phyloP scores from a whole-genome alignment of 2,888 invertebrate genomes.

The Scaptomyza tumidula region DNA sequence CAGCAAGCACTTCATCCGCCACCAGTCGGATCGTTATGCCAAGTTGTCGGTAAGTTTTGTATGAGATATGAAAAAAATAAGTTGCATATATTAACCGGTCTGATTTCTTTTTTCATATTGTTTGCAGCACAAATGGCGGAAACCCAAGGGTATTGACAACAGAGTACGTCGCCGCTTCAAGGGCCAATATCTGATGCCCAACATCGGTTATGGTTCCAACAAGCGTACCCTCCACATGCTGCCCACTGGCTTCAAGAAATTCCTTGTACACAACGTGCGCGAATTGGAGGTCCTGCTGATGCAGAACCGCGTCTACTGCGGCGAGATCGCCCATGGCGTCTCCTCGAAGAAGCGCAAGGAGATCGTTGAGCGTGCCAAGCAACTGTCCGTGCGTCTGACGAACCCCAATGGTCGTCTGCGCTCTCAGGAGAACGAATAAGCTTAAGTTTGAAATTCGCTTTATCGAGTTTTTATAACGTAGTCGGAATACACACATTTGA shows the following conservation, averaged over 20 bases:
- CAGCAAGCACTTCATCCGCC: conserved; percentile 98
- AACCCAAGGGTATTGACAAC: conserved; percentile 99
- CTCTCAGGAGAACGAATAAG: conserved; percentile 99
- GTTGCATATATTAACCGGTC: conserved; percentile 11
- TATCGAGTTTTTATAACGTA: conserved; percentile 69
- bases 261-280: conserved; percentile 94
- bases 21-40: conserved; percentile 99
- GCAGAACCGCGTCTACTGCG: conserved; percentile 99
- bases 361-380: conserved; percentile 98
- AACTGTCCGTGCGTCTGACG: conserved; percentile 96
- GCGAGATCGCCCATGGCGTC: conserved; percentile 98
- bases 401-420: conserved; percentile 98
- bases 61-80: conserved; percentile 4
- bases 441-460: conserved; percentile 70
- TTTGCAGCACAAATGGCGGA: conserved; percentile 96
- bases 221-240: conserved; percentile 98
- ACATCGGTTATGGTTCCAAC: conserved; percentile 99
- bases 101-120: conserved; percentile 56
- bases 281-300: conserved; percentile 99
- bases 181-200: conserved; percentile 99
- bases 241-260: conserved; percentile 98
- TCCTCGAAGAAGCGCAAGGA: conserved; percentile 98
- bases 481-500: conserved; percentile 72
- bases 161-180: conserved; percentile 99
- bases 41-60: conserved; percentile 91